Evolutionary conservation across 2,797 vertebrate genomes (phyloP).

Genomic region (Labroides dimidiatus): DNA sequence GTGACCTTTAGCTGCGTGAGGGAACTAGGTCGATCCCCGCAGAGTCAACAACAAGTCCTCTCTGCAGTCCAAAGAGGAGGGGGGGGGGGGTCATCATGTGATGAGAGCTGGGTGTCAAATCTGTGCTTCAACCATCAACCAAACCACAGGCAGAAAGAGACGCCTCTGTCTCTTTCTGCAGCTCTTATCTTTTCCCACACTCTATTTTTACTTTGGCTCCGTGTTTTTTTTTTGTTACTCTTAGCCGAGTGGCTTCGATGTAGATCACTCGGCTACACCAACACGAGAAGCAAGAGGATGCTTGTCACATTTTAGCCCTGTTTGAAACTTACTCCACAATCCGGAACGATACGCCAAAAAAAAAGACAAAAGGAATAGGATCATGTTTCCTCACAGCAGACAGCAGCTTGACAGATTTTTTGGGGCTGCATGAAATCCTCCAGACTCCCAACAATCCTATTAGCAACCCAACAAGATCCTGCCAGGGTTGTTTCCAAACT

Average conservation of each 20-base stretch:
- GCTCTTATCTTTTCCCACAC: constrained; percentile 43
- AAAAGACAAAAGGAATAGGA: not conserved
- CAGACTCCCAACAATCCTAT: constrained; percentile 40
- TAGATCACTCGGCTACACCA: constrained; percentile 19
- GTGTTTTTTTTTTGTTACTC: constrained; percentile 9
- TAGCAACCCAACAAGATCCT: constrained; percentile 23
- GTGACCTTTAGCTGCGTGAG: constrained; percentile 64
- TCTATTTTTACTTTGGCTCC: constrained; percentile 66
- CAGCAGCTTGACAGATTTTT: constrained; percentile 2
- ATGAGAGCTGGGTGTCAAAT: constrained; percentile 62
- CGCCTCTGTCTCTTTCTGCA: constrained; percentile 34
- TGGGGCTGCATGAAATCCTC: constrained; percentile 8
- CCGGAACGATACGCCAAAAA: not conserved
- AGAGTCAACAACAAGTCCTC: constrained; percentile 64
- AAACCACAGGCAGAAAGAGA: constrained; percentile 47
- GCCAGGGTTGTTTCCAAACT: constrained; percentile 30
- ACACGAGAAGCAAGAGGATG: constrained; percentile 19
- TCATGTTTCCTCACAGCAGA: constrained; percentile 10
- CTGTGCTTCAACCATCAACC: constrained; percentile 44
- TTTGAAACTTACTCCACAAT: constrained; percentile 19
- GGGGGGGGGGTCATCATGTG: constrained; percentile 35
- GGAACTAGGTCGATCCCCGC: constrained; percentile 64
- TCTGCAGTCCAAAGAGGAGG: constrained; percentile 24
- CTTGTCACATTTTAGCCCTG: constrained; percentile 7
- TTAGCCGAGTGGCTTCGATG: constrained; percentile 6